Base-by-base conservation (phyloP, 2,797 vertebrate genomes). In the Sphenopsis melanotis region DNA sequence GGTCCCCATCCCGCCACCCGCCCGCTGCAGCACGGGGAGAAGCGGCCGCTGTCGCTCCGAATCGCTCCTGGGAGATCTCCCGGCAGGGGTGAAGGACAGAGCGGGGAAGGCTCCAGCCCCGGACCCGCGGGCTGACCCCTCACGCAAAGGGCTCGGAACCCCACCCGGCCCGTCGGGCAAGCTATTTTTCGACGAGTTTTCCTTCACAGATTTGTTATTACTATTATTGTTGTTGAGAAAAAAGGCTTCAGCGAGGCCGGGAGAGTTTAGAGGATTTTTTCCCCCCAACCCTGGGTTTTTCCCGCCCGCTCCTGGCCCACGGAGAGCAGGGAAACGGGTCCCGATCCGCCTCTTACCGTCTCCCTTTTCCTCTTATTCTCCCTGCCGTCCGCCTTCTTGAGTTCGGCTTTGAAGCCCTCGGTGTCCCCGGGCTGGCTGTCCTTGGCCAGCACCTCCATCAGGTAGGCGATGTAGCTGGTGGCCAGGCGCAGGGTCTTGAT, bases 391-490 rank as follows among this genome's bases (percentile, higher is more conserved):
- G 97, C 98, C 92, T 99, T 99, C 97, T 99, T 99, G 92, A 99
- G 98, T 56, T 99, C 99, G 78, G 99, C 99, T 97, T 99, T 99
- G 95, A 99, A 99, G 77, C 98, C 99, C 92, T 99, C 99, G 6
- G 98, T 98, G 90, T 98, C 98, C 7, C 98, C 99, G 19, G 97
- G 96, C 86, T 98, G 98, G 64, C 98, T 97, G 97, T 99, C 99
- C 93, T 99, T 99, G 94, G 99, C 99, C 97, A 99, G 97, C 80
- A 99, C 98, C 69, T 99, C 99, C 99, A 99, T 99, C 98, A 99
- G 98, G 98, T 99, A 99, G 96, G 99, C 99, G 97, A 99, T 99
- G 98, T 99, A 99, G 98, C 99, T 99, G 96, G 99, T 99, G 92
- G 99, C 99, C 97, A 99, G 96, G 81, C 99, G 98, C 64, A 99